Evolutionary conservation across 1,140 invertebrate genomes (phyloP).

Genomic region (Araneus ventricosus): DNA sequence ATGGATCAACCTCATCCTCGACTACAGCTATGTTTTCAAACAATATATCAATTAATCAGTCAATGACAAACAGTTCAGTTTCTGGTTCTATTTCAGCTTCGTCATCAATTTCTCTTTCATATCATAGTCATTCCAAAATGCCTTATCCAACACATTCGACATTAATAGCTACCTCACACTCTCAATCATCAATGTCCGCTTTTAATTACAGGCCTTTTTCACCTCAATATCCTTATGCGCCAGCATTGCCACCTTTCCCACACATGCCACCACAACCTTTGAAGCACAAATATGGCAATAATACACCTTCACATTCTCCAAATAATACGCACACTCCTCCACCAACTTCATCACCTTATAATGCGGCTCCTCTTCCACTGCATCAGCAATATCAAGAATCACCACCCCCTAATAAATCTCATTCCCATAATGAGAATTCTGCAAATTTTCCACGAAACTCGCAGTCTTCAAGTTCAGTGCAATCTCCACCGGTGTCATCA

Average conservation of each 20-base stretch:
- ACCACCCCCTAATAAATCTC: conserved; percentile 62
- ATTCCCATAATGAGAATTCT: conserved; percentile 22
- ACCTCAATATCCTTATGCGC: conserved; percentile 67
- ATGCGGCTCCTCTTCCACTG: neutral
- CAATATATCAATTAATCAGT: conserved; percentile 62
- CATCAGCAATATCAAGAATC: conserved; percentile 59
- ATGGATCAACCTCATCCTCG: conserved; percentile 35
- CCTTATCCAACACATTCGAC: conserved; percentile 71
- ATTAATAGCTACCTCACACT: conserved; percentile 66
- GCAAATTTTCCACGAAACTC: conserved; percentile 21
- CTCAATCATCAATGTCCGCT: conserved; percentile 70
- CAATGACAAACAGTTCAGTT: conserved; percentile 67
- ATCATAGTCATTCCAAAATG: conserved; percentile 71
- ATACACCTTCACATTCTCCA: conserved; percentile 60
- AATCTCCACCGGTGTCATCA: conserved; percentile 63
- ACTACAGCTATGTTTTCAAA: conserved; percentile 66
- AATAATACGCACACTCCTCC: conserved; percentile 63
- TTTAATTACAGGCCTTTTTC: conserved; percentile 73
- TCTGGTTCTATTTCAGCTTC: conserved; percentile 73
- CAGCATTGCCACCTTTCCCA: conserved; percentile 69
- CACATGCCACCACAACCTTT: conserved; percentile 65
- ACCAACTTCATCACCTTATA: conserved; percentile 71
- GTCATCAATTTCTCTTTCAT: conserved; percentile 72
- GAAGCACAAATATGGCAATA: conserved; percentile 62
- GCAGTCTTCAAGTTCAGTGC: conserved; percentile 20